Conservation (phyloP, 2,797 vertebrate genomes). For the Pyrrhura leucotis region DNA sequence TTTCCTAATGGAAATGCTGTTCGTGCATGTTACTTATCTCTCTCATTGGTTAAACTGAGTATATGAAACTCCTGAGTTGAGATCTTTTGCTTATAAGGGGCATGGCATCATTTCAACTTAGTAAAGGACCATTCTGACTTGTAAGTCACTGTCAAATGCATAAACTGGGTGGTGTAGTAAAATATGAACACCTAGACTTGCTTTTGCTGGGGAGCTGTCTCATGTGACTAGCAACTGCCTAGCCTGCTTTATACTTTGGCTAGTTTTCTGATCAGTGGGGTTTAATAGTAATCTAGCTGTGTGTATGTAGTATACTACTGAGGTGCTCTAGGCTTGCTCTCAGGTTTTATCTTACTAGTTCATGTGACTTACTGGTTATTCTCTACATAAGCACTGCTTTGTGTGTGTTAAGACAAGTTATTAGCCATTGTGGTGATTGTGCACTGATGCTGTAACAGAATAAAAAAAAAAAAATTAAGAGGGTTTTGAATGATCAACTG, state of each 20-base stretch:
- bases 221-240: not conserved
- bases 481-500: not conserved
- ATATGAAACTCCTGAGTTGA: not conserved
- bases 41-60: not conserved
- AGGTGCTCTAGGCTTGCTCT: not conserved
- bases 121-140: not conserved
- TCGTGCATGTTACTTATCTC: not conserved
- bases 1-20: not conserved
- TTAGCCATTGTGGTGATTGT: not conserved
- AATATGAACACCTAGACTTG: not conserved
- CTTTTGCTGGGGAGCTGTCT: not conserved
- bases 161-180: not conserved
- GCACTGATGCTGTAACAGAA: not conserved
- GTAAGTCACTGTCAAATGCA: not conserved
- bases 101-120: not conserved
- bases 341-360: not conserved
- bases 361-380: not conserved
- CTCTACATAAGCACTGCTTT: not conserved
- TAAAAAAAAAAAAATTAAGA: not conserved
- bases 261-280: not conserved
- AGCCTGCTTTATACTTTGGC: not conserved
- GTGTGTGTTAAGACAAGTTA: not conserved
- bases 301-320: not conserved
- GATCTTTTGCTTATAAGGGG: not conserved
- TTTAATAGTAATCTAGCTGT: not conserved